These are phyloP conservation scores for Platerodrilus igneus DNA, from an alignment of 2,888 invertebrate species.

Conservation along the genomic window DNA sequence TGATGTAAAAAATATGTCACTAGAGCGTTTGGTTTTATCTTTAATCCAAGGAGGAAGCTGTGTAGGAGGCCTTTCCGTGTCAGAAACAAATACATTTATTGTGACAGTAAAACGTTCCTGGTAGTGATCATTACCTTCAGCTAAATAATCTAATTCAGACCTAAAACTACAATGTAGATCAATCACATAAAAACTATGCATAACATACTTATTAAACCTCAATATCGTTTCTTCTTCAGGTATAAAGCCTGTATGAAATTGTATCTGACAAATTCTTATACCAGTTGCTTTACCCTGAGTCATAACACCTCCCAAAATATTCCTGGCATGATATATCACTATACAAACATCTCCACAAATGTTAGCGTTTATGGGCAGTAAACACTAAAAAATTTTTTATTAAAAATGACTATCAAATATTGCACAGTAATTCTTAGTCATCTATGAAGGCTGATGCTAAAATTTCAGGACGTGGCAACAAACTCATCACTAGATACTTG, in stretches of 20 bases:
- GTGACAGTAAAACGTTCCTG: constrained; percentile 65
- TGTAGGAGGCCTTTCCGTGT: constrained; percentile 62
- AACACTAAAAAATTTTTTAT: constrained; percentile 35
- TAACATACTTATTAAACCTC: constrained; percentile 59
- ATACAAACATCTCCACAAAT: constrained; percentile 84
- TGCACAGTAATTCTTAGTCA: neutral
- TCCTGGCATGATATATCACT: constrained; percentile 78
- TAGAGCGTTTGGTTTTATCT: constrained; percentile 55
- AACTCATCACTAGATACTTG: too few species aligned
- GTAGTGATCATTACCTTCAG: constrained; percentile 61
- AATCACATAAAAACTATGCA: neutral
- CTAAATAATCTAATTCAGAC: constrained; percentile 75
- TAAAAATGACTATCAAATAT: neutral
- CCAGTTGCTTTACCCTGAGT: constrained; percentile 66
- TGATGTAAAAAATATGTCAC: constrained; percentile 67
- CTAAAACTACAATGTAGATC: constrained; percentile 41
- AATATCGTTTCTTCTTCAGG: constrained; percentile 69
- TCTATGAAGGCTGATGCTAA: too few species aligned
- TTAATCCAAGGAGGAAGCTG: constrained; percentile 73
- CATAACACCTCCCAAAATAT: constrained; percentile 70
- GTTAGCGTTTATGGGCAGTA: constrained; percentile 68
- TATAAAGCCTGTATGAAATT: constrained; percentile 87
- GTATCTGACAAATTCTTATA: constrained; percentile 81
- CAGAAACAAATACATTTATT: constrained; percentile 67
- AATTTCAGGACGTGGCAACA: too few species aligned